Percentiles rank a stretch among this genome's conserved stretches.
phyloP scores from a whole-genome alignment of 2,888 invertebrate species.

The Lumbricus terrestris region DNA sequence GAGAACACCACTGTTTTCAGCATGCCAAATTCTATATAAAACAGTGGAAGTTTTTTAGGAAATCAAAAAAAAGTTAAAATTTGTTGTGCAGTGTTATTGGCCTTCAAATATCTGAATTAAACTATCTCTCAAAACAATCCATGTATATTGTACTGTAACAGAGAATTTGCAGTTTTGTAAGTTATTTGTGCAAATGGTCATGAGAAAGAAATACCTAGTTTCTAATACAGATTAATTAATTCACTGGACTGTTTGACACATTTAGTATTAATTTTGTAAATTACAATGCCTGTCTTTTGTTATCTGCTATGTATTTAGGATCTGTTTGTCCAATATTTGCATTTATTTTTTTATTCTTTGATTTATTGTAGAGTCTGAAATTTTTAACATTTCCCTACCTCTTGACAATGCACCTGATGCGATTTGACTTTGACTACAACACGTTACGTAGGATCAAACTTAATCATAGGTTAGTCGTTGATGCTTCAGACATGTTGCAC shows the following conservation, averaged over 20 bases:
- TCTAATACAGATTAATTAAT: background rate
- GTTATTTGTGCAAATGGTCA: background rate
- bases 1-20: too few species aligned
- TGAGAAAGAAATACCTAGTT: background rate
- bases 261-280: background rate
- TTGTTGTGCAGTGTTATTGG: too few species aligned
- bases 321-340: slow-evolving; percentile 21
- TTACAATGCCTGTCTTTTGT: background rate
- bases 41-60: too few species aligned
- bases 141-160: background rate
- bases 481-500: too few species aligned
- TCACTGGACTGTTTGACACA: background rate
- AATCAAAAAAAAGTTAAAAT: too few species aligned
- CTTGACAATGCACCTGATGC: slow-evolving; percentile 79
- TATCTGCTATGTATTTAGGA: background rate
- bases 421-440: slow-evolving; percentile 84
- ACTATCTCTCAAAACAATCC: too few species aligned
- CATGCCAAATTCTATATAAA: too few species aligned
- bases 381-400: slow-evolving; percentile 83
- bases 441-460: slow-evolving; percentile 82
- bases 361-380: slow-evolving; percentile 71
- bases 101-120: too few species aligned
- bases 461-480: slow-evolving; percentile 68
- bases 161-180: background rate
- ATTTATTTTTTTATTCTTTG: too few species aligned